Base-by-base conservation (phyloP, 2,797 vertebrate species). In the Gymnoscopelus braueri region DNA sequence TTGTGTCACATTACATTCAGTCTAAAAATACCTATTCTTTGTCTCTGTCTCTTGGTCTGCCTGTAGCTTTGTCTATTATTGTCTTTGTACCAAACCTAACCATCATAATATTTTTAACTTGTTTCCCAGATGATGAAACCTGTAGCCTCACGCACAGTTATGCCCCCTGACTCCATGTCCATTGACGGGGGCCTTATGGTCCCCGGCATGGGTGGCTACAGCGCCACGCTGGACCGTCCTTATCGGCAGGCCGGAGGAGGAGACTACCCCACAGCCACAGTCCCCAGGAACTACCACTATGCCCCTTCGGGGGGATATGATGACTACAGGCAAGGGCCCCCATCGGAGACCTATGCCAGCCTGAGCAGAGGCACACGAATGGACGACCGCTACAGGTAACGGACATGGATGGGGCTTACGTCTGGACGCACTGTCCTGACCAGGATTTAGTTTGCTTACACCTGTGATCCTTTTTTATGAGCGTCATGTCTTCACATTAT, bases 231-330 rank as follows among this genome's bases (percentile, higher is more conserved):
- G 89, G 97, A 98, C 83, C 95, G 97, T 48, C 91, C 96, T 53
- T 97, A 97, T 88, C 93, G 97, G 60, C 96, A 93, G 79, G 88
- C 92, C 58, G 10, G 24, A 78, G 90, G 93, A 3, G 86, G 69
- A 0, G 94, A 95, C 8, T 92, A 96, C 87, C 93, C 93, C 70
- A 98, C 96, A 0, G 93, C 95, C 67, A 98, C 97, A 5, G 96
- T 98, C 44, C 97, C 97, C 62, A 94, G 96, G 64, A 98, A 98
- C 90, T 98, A 98, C 91, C 97, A 98, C 91, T 98, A 98, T 11
- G 94, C 71, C 71, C 96, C 90, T 81, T 91, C 9, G 0, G 93
- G 92, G 12, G 92, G 82, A 6, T 95, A 94, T 1, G 90, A 93
- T 1, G 93, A 94, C 67, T 95, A 94, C 75, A 75, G 90, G 1